Percentiles rank a stretch among this genome's conserved stretches.
phyloP scores from a whole-genome alignment of 2,888 invertebrate genomes.

The Serripes groenlandicus region DNA sequence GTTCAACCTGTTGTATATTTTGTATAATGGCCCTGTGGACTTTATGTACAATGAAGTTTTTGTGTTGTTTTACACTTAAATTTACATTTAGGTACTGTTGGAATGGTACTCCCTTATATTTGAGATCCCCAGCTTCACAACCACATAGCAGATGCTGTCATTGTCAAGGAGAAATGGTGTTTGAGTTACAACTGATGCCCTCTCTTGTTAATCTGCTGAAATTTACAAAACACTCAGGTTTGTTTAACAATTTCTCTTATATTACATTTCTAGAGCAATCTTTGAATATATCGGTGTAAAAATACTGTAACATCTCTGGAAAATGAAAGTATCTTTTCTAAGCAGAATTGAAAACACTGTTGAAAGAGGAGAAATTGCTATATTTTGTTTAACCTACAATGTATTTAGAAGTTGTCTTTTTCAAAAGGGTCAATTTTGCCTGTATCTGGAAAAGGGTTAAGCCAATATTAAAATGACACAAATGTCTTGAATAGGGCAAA shows the following conservation, averaged over 20 bases:
- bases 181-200: conserved; percentile 95
- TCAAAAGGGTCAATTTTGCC: neutral
- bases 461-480: neutral
- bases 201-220: conserved; percentile 89
- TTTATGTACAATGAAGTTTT: no score
- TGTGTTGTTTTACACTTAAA: no score
- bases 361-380: neutral
- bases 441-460: neutral
- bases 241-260: no score
- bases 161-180: conserved; percentile 90
- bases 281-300: no score
- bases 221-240: neutral
- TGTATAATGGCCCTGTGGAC: no score
- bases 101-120: conserved; percentile 87
- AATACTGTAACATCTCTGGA: no score
- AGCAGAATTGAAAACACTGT: neutral
- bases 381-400: neutral
- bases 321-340: no score
- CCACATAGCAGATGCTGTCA: conserved; percentile 89
- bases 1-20: no score
- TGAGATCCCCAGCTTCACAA: conserved; percentile 87
- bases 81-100: conserved; percentile 90
- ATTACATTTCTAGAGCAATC: no score
- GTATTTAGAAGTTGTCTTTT: neutral
- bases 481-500: no score